Conservation (phyloP, 2,888 invertebrate genomes). For the Cantharis flavilabris region DNA sequence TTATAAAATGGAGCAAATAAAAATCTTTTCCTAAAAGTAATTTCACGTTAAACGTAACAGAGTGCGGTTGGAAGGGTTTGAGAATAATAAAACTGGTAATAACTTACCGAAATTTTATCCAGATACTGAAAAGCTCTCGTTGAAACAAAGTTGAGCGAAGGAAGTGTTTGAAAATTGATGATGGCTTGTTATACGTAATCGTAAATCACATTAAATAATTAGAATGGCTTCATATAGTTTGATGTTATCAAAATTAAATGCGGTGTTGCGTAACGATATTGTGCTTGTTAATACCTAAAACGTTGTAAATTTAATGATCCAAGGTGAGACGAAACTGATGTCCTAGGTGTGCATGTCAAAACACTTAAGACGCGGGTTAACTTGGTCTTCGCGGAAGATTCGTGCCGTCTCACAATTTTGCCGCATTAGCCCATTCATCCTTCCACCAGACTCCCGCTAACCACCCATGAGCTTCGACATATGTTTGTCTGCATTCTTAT, state of each 20-base stretch:
- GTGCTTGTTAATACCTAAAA: constrained; percentile 1
- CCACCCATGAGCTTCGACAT: constrained; percentile 34
- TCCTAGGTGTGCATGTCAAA: constrained; percentile 26
- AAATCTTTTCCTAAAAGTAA: neutral
- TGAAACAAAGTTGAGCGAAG: neutral
- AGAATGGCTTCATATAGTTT: neutral
- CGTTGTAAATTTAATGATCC: constrained; percentile 23
- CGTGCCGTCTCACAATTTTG: constrained; percentile 39
- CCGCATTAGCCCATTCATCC: constrained; percentile 40
- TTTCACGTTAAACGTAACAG: neutral
- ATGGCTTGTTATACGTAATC: neutral
- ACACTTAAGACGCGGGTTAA: constrained; percentile 32
- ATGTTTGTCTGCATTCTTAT: constrained; percentile 37
- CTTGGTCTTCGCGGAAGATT: constrained; percentile 39
- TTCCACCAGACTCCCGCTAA: constrained; percentile 30
- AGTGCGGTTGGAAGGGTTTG: neutral
- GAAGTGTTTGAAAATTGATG: neutral
- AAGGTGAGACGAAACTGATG: constrained; percentile 24
- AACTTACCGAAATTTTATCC: neutral
- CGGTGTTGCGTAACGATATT: neutral
- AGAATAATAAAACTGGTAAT: neutral
- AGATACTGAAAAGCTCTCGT: neutral
- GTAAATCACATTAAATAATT: neutral
- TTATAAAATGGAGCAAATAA: neutral
- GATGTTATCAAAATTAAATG: neutral